Conservation (phyloP, 1,140 invertebrate genomes). For the Acromyrmex echinatior region DNA sequence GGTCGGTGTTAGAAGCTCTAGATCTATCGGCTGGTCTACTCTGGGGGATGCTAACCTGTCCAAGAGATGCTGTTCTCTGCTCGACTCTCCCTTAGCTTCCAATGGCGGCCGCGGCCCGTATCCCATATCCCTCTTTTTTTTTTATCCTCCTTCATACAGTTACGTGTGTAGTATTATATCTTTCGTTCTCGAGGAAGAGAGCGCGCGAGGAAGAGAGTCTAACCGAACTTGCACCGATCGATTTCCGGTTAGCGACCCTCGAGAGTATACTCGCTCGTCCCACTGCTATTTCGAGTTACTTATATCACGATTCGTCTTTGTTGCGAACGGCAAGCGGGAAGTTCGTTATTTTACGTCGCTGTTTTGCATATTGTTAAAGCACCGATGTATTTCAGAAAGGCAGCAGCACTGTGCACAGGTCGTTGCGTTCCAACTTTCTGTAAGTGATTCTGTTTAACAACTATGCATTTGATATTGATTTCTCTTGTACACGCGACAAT, state of each 20-base stretch:
- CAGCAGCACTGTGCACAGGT: background rate
- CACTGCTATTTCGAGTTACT: constrained; percentile 30
- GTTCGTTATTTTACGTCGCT: constrained; percentile 43
- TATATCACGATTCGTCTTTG: constrained; percentile 64
- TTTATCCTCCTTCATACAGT: constrained; percentile 42
- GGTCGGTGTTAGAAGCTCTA: constrained; percentile 75
- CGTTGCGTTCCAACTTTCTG: background rate
- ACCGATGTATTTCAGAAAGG: constrained; percentile 4
- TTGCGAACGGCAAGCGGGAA: constrained; percentile 19
- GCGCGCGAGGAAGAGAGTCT: constrained; percentile 51
- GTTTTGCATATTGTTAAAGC: constrained; percentile 44
- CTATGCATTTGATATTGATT: constrained; percentile 6
- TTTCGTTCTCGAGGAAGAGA: constrained; percentile 62
- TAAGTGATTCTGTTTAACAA: background rate
- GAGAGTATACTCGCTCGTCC: constrained; percentile 23
- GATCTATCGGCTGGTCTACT: constrained; percentile 79
- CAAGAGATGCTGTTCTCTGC: constrained; percentile 72
- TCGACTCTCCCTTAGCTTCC: constrained; percentile 30
- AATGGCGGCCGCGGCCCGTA: constrained; percentile 20
- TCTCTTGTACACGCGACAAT: background rate
- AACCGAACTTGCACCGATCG: constrained; percentile 62
- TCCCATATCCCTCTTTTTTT: constrained; percentile 46
- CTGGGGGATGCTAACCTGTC: constrained; percentile 78
- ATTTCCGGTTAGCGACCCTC: constrained; percentile 57
- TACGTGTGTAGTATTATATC: constrained; percentile 74